Evolutionary conservation across 37 sponge, comb jelly and placozoan species (phyloP), one percentile per base, ranked within the genome.

Genomic region (Eunapius fragilis): DNA sequence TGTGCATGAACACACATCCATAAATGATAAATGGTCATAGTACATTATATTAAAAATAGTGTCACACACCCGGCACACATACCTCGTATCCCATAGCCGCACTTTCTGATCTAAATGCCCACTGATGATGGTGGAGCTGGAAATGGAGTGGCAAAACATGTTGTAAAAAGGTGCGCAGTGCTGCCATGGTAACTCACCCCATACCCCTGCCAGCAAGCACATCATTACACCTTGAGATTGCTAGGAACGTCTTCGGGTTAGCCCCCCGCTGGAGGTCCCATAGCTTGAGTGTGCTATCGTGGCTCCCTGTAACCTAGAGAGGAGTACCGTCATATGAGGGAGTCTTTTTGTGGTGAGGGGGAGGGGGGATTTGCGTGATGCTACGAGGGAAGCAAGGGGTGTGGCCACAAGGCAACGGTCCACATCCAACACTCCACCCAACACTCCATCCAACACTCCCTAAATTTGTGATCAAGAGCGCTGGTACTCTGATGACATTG

Each of bases 201-300:
- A 84, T 72, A 36, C 93, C 93, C 38, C 91, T 76, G 22, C 89
- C 90, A 68, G 88, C 74, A 19, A 94, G 95, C 27, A 98, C 79
- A 85, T 98, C 98, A 70, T 94, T 94, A 72, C 98, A 98, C 76
- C 95, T 96, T 71, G 98, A 98, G 25, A 96, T 90, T 71, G 95
- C 98, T 85, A 96, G 90, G 48, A 98, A 73, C 5, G 98, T 98
- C 91, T 84, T 87, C 0, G 86, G 25, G 86, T 89, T 90, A 67
- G 78, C 71, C 87, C 85, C 90, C 67, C 77, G 82, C 26, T 87
- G 77, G 31, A 98, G 88, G 84, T 98, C 98, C 98, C 98, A 98
- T 25, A 98, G 76, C 75, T 94, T 94, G 41, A 98, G 91, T 4
- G 98, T 98, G 30, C 97, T 72, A 41, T 98, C 98, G 72, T 98